These are phyloP conservation scores for Drosophila melanosoma DNA, from an alignment of 2,888 invertebrate genomes.

Conservation along the genomic window DNA sequence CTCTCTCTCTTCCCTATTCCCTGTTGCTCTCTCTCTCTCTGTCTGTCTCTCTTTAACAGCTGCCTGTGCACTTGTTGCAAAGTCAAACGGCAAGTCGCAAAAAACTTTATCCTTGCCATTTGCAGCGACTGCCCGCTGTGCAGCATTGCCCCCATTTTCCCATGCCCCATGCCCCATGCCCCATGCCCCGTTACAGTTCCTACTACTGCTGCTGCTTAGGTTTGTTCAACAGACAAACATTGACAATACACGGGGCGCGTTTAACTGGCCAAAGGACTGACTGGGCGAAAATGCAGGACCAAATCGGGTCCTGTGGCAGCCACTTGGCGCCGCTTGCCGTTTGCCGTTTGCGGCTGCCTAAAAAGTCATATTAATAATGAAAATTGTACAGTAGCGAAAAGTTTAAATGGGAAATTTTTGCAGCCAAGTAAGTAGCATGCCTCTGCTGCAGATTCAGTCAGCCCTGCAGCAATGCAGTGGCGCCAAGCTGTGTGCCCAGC, in stretches of 20 bases:
- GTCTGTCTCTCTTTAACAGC: not conserved
- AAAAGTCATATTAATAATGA: constrained; percentile 82
- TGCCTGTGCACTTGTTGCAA: constrained; percentile 71
- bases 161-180: not conserved
- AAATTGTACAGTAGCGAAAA: constrained; percentile 80
- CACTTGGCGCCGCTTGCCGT: constrained; percentile 64
- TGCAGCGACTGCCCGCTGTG: constrained; percentile 34
- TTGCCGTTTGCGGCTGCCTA: constrained; percentile 68
- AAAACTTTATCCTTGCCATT: constrained; percentile 73
- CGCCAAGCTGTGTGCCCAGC: constrained; percentile 58
- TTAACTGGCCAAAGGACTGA: constrained; percentile 72
- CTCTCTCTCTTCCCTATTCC: not conserved
- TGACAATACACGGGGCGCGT: constrained; percentile 75
- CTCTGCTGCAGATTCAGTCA: constrained; percentile 36
- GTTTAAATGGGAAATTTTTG: constrained; percentile 78
- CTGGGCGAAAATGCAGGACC: constrained; percentile 45
- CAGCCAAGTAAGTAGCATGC: constrained; percentile 49
- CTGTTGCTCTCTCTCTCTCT: not conserved
- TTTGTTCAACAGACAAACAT: constrained; percentile 65
- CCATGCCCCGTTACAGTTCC: not conserved
- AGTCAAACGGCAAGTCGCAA: constrained; percentile 70
- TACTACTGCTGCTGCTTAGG: constrained; percentile 6
- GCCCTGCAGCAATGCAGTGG: constrained; percentile 78
- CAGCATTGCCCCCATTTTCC: not conserved
- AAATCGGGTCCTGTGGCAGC: constrained; percentile 27